Percentiles rank a stretch among this genome's conserved stretches.
Conservation (phyloP, 2,888 invertebrate species). For the Metacarcinus magister region DNA sequence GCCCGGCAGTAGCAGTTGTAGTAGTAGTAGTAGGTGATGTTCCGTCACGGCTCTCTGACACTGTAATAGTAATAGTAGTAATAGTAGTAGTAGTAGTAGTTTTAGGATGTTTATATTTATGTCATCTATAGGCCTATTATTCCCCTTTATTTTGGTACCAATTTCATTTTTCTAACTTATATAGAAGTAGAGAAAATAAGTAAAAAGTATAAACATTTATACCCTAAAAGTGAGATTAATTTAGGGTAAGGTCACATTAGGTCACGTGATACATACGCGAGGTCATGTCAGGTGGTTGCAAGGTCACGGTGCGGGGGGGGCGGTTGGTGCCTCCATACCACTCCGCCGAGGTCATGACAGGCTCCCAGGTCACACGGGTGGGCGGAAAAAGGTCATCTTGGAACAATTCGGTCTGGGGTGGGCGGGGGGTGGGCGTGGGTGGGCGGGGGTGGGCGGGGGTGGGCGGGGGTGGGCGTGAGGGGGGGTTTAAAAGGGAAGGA, state of each 20-base stretch:
- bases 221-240: neutral
- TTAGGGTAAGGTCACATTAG: neutral
- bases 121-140: too few relatives aligned
- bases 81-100: neutral
- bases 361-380: conserved; percentile 92
- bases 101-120: too few relatives aligned
- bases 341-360: conserved; percentile 89
- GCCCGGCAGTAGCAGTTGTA: neutral
- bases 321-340: conserved; percentile 91
- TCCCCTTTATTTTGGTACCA: too few relatives aligned
- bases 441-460: neutral
- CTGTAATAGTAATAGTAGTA: neutral
- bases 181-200: too few relatives aligned
- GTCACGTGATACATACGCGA: conserved; percentile 86
- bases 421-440: neutral
- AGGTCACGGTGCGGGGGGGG: conserved; percentile 88
- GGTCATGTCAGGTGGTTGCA: conserved; percentile 95
- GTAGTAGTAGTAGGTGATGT: neutral
- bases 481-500: too few relatives aligned
- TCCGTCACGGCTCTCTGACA: neutral
- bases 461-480: too few relatives aligned
- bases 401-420: conserved; percentile 86
- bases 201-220: too few relatives aligned
- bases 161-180: too few relatives aligned
- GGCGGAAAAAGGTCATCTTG: conserved; percentile 99